Base-by-base conservation (phyloP, 2,113 vertebrate species). In the Oryzias javanicus region DNA sequence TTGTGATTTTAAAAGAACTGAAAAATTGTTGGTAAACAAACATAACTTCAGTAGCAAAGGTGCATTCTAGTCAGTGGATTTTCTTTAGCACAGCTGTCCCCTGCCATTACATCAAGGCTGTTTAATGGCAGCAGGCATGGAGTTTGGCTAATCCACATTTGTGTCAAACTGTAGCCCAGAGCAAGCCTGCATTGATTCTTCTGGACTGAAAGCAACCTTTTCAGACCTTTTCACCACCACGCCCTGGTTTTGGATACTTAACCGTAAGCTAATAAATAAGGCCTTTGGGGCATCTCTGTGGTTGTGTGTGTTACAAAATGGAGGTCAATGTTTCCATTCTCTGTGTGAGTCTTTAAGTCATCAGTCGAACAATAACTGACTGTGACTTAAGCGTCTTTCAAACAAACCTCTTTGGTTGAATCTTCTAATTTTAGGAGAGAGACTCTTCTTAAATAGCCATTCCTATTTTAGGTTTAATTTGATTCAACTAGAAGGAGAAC, bases 241-340 rank as follows among this genome's bases (percentile, higher is more conserved):
- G 18, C 60, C 66, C 61, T 51, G 12, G 16, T 48, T 50, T 45
- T 17, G 53, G 5, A 42, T 42, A 49, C 55, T 67, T 18, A 62
- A 60, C 13, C 27, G 15, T 0, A 14, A 60, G 25, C 52, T 46
- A 53, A 56, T 60, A 40, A 27, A 66, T 18, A 0, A 1, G 13
- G 40, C 41, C 52, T 57, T 49, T 19, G 48, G 20, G 49, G 18
- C 25, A 18, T 3, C 12, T 1, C 1, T 44, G n/a, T 60, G 24
- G 64, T 15, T 41, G 41, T 18, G 51, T 60, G 51, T 63, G 59
- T 54, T 62, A 68, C 54, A 55, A 58, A 56, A 58, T 20, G 50
- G 84, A 72, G 57, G 74, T 78, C 50, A 79, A 86, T 70, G 70
- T 70, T 51, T 52, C 64, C 64, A 49, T 79, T 86, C 61, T 80